Evolutionary conservation across 2,113 vertebrate genomes (phyloP), one percentile per base, ranked within the genome.

Genomic region (Lophius piscatorius): DNA sequence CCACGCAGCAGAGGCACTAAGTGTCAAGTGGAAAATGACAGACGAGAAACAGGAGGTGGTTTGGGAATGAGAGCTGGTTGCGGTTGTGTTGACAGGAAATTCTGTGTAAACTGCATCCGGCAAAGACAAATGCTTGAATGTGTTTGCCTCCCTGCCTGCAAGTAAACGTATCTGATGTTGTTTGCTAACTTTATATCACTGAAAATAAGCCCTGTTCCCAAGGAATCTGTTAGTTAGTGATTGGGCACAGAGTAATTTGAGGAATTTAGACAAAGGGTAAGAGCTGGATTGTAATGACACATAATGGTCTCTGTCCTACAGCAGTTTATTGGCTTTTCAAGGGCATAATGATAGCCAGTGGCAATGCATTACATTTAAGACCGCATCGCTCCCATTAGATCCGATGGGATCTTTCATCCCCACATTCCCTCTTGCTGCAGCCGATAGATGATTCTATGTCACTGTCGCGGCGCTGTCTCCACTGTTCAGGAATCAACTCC

Each of bases 271-370:
- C 50, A 76, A 49, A 82, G 60, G 54, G 47, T 59, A 76, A 40
- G 76, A 75, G 58, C 80, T 26, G 41, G 63, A 38, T 68, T 78
- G 63, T 74, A 82, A 84, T 88, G 72, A 80, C 85, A 77, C 62
- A 63, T 79, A 87, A 85, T 65, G 76, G 51, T 60, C 69, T 70
- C 70, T 79, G 82, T 81, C 81, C 80, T 77, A 81, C 66, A 80
- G 78, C 65, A 63, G 63, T 88, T 89, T 87, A 90, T 85, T 87
- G 88, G 81, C 82, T 85, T 86, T 83, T 81, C 88, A 91, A 89
- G 90, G 86, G 70, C 80, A 63, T 86, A 82, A 88, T 88, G 82
- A 88, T 74, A 90, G 76, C 81, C 86, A 87, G 80, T 87, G 83
- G 63, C 76, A 83, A 60, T 70, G 76, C 83, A 88, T 89, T 87